Percentiles rank a stretch among this genome's conserved stretches.
Conservation (phyloP, 1,140 invertebrate genomes). For the Pomphorhynchus laevis region DNA sequence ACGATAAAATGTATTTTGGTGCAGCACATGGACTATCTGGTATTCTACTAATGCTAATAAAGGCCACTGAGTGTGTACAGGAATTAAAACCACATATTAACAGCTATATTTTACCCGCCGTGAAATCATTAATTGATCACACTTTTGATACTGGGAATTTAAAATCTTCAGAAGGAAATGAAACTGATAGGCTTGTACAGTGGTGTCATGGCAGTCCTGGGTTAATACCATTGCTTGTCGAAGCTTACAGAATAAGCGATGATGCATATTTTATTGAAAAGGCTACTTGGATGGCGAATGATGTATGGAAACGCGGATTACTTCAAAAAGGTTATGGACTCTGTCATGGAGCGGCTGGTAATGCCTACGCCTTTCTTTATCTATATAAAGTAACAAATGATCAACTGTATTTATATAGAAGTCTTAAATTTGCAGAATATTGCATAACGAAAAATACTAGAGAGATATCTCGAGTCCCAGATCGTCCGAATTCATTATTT, state of each 20-base stretch:
- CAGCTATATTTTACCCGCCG: no score
- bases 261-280: slow-evolving; percentile 35
- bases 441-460: neutral
- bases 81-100: no score
- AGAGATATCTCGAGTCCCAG: slow-evolving; percentile 25
- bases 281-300: slow-evolving; percentile 33
- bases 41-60: slow-evolving; percentile 39
- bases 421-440: slow-evolving; percentile 19
- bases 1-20: slow-evolving; percentile 15
- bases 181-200: slow-evolving; percentile 50
- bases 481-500: slow-evolving; percentile 42
- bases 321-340: slow-evolving; percentile 51
- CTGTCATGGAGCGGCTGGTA: slow-evolving; percentile 60
- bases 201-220: slow-evolving; percentile 82
- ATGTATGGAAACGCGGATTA: slow-evolving; percentile 47
- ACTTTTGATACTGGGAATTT: no score
- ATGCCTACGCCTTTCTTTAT: slow-evolving; percentile 46
- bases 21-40: slow-evolving; percentile 50
- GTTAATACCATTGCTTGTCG: slow-evolving; percentile 34
- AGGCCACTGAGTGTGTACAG: no score
- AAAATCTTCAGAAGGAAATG: no score
- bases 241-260: slow-evolving; percentile 33
- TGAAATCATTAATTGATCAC: no score
- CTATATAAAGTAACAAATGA: slow-evolving; percentile 42
- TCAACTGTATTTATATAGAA: slow-evolving; percentile 31